Evolutionary conservation across 2,888 invertebrate species (phyloP), one percentile per base, ranked within the genome.

Genomic region (Candidula unifasciata): DNA sequence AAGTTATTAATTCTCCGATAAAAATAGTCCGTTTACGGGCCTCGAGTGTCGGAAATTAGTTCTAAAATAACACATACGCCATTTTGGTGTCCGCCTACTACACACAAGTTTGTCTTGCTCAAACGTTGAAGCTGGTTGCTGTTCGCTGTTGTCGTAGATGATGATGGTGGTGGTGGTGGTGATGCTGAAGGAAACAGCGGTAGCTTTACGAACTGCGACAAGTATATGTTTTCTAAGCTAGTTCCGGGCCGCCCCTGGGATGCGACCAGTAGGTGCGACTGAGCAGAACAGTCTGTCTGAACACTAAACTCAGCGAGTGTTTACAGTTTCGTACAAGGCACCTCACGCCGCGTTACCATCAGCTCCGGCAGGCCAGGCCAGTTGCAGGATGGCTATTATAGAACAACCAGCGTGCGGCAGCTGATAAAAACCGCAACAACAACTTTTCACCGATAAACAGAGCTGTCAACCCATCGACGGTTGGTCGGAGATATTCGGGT

Each of bases 341-440:
- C n/a, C 37, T 68, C 68, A 66, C 68, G 44, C 52, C 79, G 66
- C 27, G 79, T 21, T 68, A 35, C 68, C 64, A 68, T 66, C 66
- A 30, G 64, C 37, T 68, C 27, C 66, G 68, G 79, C 66, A 68
- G 79, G 5, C 79, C 60, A 52, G 64, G 64, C 78, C 35, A 60
- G 60, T 35, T 66, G 37, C 33, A 18, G 79, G 64, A 64, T 30
- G 66, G 79, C 77, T 79, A 79, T 52, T 79, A 57, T 44, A 66
- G 79, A 27, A 68, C 30, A 79, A 79, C 64, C 79, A 79, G 79
- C 79, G 52, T 66, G 79, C 79, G 79, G 66, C 68, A 66, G 79
- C 33, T 79, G 79, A 79, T 79, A 79, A 79, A 79, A 79, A 79
- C 79, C 68, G 35, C 66, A 79, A 68, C 37, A 78, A 78, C 60